Evolutionary conservation across 2,888 invertebrate genomes (phyloP).

Genomic region (Eristalinus sepulchralis): DNA sequence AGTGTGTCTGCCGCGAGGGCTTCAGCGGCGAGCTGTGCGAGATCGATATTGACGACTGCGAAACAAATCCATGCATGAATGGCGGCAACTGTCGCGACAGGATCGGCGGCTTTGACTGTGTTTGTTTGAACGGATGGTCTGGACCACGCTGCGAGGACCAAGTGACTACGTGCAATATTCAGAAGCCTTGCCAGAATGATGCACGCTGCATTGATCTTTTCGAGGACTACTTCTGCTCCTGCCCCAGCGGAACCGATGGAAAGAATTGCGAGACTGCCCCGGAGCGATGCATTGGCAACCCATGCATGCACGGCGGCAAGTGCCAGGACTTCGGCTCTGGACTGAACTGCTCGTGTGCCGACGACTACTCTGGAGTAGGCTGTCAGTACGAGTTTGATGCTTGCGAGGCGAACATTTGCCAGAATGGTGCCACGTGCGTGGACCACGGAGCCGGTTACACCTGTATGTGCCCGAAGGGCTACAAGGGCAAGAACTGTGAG

Average conservation of each 20-base stretch:
- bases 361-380: slow-evolving; percentile 92
- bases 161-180: slow-evolving; percentile 90
- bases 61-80: slow-evolving; percentile 91
- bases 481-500: slow-evolving; percentile 91
- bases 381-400: slow-evolving; percentile 97
- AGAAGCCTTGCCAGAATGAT: slow-evolving; percentile 95
- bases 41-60: slow-evolving; percentile 93
- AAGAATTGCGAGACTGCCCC: slow-evolving; percentile 98
- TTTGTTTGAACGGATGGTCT: slow-evolving; percentile 92
- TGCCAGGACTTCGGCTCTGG: slow-evolving; percentile 98
- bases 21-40: slow-evolving; percentile 93
- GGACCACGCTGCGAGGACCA: slow-evolving; percentile 93
- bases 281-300: slow-evolving; percentile 86
- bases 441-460: slow-evolving; percentile 92
- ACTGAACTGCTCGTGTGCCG: slow-evolving; percentile 95
- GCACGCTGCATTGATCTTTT: slow-evolving; percentile 95
- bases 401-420: slow-evolving; percentile 93
- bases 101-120: slow-evolving; percentile 90
- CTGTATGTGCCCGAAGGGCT: slow-evolving; percentile 92
- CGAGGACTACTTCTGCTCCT: slow-evolving; percentile 84
- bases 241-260: slow-evolving; percentile 97
- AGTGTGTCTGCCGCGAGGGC: slow-evolving; percentile 94
- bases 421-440: slow-evolving; percentile 95
- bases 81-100: slow-evolving; percentile 94
- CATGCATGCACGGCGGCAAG: slow-evolving; percentile 97